Evolutionary conservation across 2,888 invertebrate genomes (phyloP), one percentile per base, ranked within the genome.

Genomic region (Ochropleura leucogaster): DNA sequence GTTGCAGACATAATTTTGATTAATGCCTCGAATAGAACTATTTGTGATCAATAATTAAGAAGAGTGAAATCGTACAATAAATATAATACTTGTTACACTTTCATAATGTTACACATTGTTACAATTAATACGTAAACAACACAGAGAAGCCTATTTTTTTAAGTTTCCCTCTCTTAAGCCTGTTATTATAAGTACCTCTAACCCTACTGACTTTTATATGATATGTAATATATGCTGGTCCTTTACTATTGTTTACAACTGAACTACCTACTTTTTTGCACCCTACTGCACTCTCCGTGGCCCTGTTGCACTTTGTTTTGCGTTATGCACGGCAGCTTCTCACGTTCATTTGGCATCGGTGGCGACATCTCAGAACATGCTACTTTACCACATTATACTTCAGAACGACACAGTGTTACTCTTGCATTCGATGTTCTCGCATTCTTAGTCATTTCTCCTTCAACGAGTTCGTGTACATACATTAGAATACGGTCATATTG

Each of bases 61-160:
- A 95, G 95, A 95, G 93, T 95, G 95, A 95, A 94, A 93, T 93
- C 94, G 95, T 95, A 96, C 96, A 96, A 96, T 95, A 94, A 94
- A 92, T 87, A 87, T 90, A 92, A 91, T 94, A 94, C 91, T 94
- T 95, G 94, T 95, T 95, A 95, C 94, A 95, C 93, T 94, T 91
- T 91, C 93, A 92, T 94, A 94, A 92, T 94, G 90, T 94, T 95
- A 95, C 95, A 95, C 94, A 92, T 93, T 94, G 93, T 95, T 95
- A 95, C 94, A 93, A 92, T 89, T 89, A 92, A 92, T 94, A 93
- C 92, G 91, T 94, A 92, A 93, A 92, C 90, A 90, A 93, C 91
- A 94, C 94, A 93, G 88, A 92, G 85, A 88, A 92, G 89, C 93
- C 90, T 93, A 93, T 93, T 94, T 94, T 93, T 95, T 95, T 95